A percentile compares a stretch with the other conserved stretches of the same genome.
phyloP scores from a whole-genome alignment of 23 tunicate genomes.

The Halocynthia aurantium region DNA sequence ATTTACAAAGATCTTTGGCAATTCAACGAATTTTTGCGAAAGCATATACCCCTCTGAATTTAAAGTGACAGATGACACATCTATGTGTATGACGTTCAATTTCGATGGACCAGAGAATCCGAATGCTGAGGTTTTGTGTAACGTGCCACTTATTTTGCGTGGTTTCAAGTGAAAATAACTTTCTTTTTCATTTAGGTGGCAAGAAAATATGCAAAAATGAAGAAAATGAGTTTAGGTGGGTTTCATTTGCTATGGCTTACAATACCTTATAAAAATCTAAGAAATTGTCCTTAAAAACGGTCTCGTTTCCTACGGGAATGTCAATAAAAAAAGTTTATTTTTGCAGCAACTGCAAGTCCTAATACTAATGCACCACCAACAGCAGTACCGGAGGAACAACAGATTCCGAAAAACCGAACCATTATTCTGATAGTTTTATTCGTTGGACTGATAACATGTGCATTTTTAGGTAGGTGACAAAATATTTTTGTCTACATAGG shows the following conservation, averaged over 20 bases:
- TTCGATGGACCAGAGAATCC: slow-evolving; percentile 42
- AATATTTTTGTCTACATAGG: no score
- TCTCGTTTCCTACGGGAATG: no score
- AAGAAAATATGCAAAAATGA: slow-evolving; percentile 17
- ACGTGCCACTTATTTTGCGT: not conserved
- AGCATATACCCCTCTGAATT: slow-evolving; percentile 54
- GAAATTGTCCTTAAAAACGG: no score
- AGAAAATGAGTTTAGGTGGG: not conserved
- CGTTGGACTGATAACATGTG: no score
- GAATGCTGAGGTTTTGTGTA: slow-evolving; percentile 26
- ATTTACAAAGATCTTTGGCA: slow-evolving; percentile 27
- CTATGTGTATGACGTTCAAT: slow-evolving; percentile 36
- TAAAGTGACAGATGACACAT: slow-evolving; percentile 24
- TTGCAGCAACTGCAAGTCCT: no score
- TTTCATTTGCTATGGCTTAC: not conserved
- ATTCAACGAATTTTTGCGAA: slow-evolving; percentile 69
- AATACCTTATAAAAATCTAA: not conserved
- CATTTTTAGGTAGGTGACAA: no score
- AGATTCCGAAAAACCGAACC: no score
- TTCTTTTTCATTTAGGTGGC: slow-evolving; percentile 20
- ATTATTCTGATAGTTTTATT: no score
- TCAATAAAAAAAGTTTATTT: no score
- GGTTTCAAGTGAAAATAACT: not conserved
- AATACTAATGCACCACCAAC: no score
- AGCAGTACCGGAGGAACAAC: no score